A percentile compares a stretch with the other conserved stretches of the same genome.
Evolutionary conservation across 2,888 invertebrate species (phyloP).

Genomic region (Napeogenes inachia): DNA sequence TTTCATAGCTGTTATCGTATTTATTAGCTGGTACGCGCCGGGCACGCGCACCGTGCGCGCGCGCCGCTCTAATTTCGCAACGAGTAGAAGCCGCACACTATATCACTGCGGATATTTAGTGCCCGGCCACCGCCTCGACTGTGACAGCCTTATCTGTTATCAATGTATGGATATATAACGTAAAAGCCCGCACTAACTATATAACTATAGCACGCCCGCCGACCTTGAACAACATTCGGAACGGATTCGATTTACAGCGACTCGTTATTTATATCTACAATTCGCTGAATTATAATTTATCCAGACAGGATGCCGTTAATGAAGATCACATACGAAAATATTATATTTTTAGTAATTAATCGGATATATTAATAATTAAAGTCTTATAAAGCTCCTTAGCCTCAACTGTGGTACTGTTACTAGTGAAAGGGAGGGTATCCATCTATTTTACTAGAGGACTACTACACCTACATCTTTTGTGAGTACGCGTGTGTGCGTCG

Average conservation of each 20-base stretch:
- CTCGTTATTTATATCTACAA: conserved; percentile 27
- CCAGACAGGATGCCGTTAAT: conserved; percentile 29
- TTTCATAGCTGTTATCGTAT: conserved; percentile 33
- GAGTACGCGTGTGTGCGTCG: conserved; percentile 38
- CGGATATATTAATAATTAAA: conserved; percentile 5
- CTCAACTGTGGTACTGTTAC: conserved; percentile 58
- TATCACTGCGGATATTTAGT: conserved; percentile 61
- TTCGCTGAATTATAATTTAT: conserved; percentile 29
- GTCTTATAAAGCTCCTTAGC: conserved; percentile 37
- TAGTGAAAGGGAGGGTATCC: conserved; percentile 74
- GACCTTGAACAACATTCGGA: conserved; percentile 32
- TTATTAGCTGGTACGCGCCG: conserved; percentile 34
- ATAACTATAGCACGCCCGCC: conserved; percentile 39
- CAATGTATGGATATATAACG: conserved; percentile 67
- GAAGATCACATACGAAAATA: conserved; percentile 14
- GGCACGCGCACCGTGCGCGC: conserved; percentile 36
- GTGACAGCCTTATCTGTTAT: conserved; percentile 74
- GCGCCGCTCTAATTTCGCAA: conserved; percentile 72
- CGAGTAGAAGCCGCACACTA: conserved; percentile 50
- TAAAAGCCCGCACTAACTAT: conserved; percentile 52
- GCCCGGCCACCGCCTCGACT: conserved; percentile 60
- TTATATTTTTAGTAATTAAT: not conserved
- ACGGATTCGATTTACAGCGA: conserved; percentile 30
- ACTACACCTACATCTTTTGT: conserved; percentile 46
- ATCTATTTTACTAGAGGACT: conserved; percentile 64